Evolutionary conservation across 2,797 vertebrate genomes (phyloP), one percentile per base, ranked within the genome.

Genomic region (Liasis olivaceus): DNA sequence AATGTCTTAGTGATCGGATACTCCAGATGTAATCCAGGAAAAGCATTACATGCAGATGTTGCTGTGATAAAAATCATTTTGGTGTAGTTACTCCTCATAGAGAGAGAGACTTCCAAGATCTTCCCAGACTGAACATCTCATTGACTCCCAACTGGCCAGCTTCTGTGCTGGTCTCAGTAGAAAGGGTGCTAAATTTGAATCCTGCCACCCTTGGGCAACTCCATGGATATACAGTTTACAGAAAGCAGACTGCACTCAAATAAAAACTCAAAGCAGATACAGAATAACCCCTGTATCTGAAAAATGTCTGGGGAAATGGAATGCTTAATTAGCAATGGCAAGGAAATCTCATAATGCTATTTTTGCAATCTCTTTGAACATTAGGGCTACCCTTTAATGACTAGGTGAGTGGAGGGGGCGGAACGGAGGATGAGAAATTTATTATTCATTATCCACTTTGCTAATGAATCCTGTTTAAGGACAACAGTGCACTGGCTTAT

Each of bases 331-430:
- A 94, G 59, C 85, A 93, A 31, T 88, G 90, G 88, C 8, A 89
- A n/a, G 87, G 51, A 56, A 94, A 51, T 91, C 26, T 66, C 93
- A 85, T 84, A 54, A 89, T 94, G 59, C 59, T 94, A 22, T 93
- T 95, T 95, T 92, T 91, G 69, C 93, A 96, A 90, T 77, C 92
- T 58, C 24, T 95, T 94, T 81, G 14, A 64, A 92, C 24, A 89
- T 59, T 58, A 59, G 28, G 90, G 84, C 31, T 31, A 87, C 69
- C 28, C n/a, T 89, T 58, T 93, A 87, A 90, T 93, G 84, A 92
- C 42, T 47, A 47, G 58, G 4, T 28, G 66, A n/a, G 9, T 85
- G 5, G 26, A n/a, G 11, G 1, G 5, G 54, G 17, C 6, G 24
- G 36, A 89, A 85, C 87, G n/a, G 51, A 91, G 77, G 92, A 81